Conservation (phyloP, 1,140 invertebrate genomes). For the Cyclargus thomasi region DNA sequence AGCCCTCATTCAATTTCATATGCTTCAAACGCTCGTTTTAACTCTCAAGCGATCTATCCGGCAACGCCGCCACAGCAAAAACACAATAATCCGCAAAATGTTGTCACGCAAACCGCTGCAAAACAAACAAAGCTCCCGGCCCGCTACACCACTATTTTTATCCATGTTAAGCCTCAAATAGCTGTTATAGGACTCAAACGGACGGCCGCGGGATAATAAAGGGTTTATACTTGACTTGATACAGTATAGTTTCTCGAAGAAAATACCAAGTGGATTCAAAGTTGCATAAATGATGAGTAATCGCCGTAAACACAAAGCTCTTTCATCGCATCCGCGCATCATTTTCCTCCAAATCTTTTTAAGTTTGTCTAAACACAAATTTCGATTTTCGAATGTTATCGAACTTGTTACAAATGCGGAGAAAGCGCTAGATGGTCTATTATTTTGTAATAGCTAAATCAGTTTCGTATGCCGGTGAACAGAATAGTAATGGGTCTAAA, state of each 20-base stretch:
- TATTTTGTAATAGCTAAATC: constrained; percentile 25
- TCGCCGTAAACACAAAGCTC: background rate
- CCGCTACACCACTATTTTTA: constrained; percentile 27
- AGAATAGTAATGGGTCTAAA: constrained; percentile 59
- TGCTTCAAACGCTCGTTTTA: background rate
- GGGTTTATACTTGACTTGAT: constrained; percentile 35
- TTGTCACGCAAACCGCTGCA: constrained; percentile 28
- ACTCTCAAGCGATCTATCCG: background rate
- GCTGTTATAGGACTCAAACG: constrained; percentile 36
- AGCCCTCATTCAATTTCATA: no score
- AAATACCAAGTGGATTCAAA: constrained; percentile 15
- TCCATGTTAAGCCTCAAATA: constrained; percentile 33
- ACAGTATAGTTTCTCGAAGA: constrained; percentile 32
- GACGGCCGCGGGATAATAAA: constrained; percentile 33
- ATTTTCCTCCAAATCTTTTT: no score
- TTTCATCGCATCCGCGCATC: background rate
- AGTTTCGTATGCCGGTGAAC: constrained; percentile 24
- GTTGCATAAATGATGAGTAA: background rate
- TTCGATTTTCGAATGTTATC: background rate
- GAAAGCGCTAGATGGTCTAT: constrained; percentile 6
- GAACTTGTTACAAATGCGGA: background rate
- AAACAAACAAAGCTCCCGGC: constrained; percentile 10
- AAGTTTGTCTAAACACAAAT: background rate
- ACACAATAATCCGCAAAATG: background rate
- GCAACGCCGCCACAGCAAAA: background rate